Evolutionary conservation across 2,888 invertebrate genomes (phyloP), one percentile per base, ranked within the genome.

Genomic region (Meandrusa payeni): DNA sequence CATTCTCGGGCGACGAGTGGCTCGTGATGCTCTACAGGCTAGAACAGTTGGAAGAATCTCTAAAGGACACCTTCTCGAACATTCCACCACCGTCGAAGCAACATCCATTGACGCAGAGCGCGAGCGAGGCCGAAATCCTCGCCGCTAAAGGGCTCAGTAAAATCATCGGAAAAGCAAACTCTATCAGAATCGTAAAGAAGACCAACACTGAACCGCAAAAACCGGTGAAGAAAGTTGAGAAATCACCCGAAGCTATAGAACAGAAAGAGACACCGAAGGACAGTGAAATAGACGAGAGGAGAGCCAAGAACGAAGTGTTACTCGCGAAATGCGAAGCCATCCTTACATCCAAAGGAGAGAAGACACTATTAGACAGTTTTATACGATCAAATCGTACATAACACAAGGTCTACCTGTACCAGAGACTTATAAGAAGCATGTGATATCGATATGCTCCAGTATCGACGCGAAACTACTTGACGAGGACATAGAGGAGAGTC

Each of bases 81-180:
- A 54, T 69, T 1, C 51, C 57, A 0, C 61, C 71, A 0, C 61
- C 67, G 0, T 48, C 57, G 0, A 76, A 68, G 50, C 41, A 41
- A 1, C 36, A 7, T 24, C 37, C 50, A 9, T 53, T 62, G 0
- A 58, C 51, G 0, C 64, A 67, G 5, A 54, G 50, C 2, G 51
- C 55, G 0, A 83, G 80, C 45, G 87, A 88, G 56, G 87, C 86
- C 0, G 88, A 88, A 57, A 79, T 87, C 0, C 22, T 88, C 34
- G 88, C 80, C 0, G 88, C 82, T 0, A 87, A 77, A 50, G 85
- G 85, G 0, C 55, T 88, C 0, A 83, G 86, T 39, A 88, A 86
- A 46, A 80, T 88, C 0, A 87, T 88, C 23, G 76, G 74, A 0
- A 79, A 81, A 51, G 71, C 79, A 0, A 83, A 72, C 26, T 31